Percentiles rank a stretch among this genome's conserved stretches.
Evolutionary conservation across 1,140 invertebrate species (phyloP).

Genomic region (Manduca sexta): DNA sequence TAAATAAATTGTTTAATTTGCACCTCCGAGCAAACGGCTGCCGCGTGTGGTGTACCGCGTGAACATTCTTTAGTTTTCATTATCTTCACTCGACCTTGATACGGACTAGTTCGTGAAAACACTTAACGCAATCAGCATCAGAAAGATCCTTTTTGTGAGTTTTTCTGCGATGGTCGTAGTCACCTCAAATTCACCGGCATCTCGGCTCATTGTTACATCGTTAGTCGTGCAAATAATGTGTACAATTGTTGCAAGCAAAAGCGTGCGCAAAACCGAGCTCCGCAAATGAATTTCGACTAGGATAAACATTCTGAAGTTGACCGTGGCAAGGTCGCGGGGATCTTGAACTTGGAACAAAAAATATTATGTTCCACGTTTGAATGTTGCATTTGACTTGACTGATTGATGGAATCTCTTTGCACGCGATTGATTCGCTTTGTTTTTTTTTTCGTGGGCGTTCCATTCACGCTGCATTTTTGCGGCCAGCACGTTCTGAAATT

Average conservation of each 20-base stretch:
- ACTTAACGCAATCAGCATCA: background rate
- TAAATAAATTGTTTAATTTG: constrained; percentile 40
- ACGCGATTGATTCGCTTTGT: constrained; percentile 31
- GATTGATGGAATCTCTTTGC: constrained; percentile 49
- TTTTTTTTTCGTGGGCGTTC: constrained; percentile 21
- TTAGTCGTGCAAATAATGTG: constrained; percentile 26
- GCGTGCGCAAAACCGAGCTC: constrained; percentile 22
- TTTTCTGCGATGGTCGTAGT: background rate
- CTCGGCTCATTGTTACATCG: constrained; percentile 15
- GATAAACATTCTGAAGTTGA: constrained; percentile 44
- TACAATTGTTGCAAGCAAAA: constrained; percentile 25
- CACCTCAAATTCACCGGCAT: no score
- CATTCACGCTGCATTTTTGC: constrained; percentile 27
- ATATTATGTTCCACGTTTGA: constrained; percentile 40
- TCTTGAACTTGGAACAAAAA: constrained; percentile 59
- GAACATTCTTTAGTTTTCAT: constrained; percentile 1
- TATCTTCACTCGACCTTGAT: no score
- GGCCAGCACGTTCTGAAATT: constrained; percentile 5
- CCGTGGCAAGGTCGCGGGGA: constrained; percentile 56
- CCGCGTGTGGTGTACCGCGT: background rate
- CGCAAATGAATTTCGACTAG: constrained; percentile 40
- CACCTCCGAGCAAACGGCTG: constrained; percentile 22
- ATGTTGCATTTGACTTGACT: constrained; percentile 31
- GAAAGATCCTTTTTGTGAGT: background rate
- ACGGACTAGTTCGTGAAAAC: no score